These are phyloP conservation scores for Ligdia adustata DNA, from an alignment of 2,888 invertebrate species.

Conservation along the genomic window DNA sequence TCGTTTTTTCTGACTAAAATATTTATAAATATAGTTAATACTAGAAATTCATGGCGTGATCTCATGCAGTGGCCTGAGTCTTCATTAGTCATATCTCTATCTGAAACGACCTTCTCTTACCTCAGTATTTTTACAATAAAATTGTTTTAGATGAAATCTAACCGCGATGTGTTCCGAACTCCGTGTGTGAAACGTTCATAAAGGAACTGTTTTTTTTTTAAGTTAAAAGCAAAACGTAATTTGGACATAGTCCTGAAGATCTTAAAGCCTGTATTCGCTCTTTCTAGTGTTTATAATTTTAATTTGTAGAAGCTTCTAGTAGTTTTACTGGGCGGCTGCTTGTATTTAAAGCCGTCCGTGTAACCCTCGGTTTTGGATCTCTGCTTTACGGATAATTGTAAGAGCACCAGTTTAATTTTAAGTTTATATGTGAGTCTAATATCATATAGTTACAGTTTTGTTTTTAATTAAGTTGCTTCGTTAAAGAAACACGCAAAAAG, in stretches of 20 bases:
- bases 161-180: slow-evolving; percentile 63
- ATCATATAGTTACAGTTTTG: slow-evolving; percentile 24
- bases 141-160: slow-evolving; percentile 49
- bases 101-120: slow-evolving; percentile 50
- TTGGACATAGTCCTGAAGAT: slow-evolving; percentile 42
- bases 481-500: slow-evolving; percentile 24
- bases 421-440: slow-evolving; percentile 27
- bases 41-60: slow-evolving; percentile 9
- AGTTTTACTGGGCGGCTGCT: slow-evolving; percentile 32
- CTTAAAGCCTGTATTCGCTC: slow-evolving; percentile 16
- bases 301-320: slow-evolving; percentile 46
- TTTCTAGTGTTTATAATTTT: slow-evolving; percentile 34
- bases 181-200: slow-evolving; percentile 29
- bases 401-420: slow-evolving; percentile 42
- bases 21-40: no score
- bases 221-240: slow-evolving; percentile 34
- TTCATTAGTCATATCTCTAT: slow-evolving; percentile 39
- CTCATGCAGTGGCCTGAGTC: slow-evolving; percentile 17
- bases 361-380: slow-evolving; percentile 53
- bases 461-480: slow-evolving; percentile 24
- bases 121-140: slow-evolving; percentile 60
- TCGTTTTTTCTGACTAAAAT: no score
- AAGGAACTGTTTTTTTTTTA: slow-evolving; percentile 40
- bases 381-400: slow-evolving; percentile 50
- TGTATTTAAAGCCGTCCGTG: slow-evolving; percentile 34